Conservation (phyloP, 2,888 invertebrate species). For the Drosophila mimetica region DNA sequence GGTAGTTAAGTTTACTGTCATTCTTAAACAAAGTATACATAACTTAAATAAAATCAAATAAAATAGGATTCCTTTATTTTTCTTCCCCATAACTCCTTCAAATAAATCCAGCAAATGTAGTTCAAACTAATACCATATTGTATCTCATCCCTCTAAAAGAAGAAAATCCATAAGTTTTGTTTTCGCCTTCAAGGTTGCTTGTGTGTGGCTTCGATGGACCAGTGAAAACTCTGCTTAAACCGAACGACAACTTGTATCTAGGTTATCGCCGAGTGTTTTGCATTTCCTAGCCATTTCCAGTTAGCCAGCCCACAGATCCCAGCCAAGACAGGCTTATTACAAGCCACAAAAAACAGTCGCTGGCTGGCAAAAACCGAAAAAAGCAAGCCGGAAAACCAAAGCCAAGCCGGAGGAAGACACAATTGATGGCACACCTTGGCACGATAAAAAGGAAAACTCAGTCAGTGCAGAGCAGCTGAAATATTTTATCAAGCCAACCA, state of each 20-base stretch:
- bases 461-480: conserved; percentile 69
- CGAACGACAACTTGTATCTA: conserved; percentile 51
- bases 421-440: conserved; percentile 81
- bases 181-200: conserved; percentile 33
- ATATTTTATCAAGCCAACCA: conserved; percentile 72
- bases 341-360: conserved; percentile 2
- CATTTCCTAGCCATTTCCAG: conserved; percentile 49
- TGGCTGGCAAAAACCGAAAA: conserved; percentile 11
- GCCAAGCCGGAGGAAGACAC: conserved; percentile 52
- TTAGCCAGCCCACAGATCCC: conserved; percentile 35
- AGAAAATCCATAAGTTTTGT: conserved; percentile 3
- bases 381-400: conserved; percentile 37
- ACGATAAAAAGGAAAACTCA: conserved; percentile 80
- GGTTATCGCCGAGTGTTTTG: conserved; percentile 55
- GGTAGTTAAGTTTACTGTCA: too few relatives aligned
- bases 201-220: conserved; percentile 30
- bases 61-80: too few relatives aligned
- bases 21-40: too few relatives aligned
- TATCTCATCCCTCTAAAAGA: neutral
- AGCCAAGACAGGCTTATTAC: conserved; percentile 41
- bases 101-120: conserved; percentile 3
- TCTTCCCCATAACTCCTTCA: neutral
- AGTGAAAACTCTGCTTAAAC: conserved; percentile 20
- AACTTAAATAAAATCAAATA: too few relatives aligned
- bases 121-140: neutral